These are phyloP conservation scores for Argyresthia albistria DNA, from an alignment of 2,888 invertebrate species.

Conservation along the genomic window DNA sequence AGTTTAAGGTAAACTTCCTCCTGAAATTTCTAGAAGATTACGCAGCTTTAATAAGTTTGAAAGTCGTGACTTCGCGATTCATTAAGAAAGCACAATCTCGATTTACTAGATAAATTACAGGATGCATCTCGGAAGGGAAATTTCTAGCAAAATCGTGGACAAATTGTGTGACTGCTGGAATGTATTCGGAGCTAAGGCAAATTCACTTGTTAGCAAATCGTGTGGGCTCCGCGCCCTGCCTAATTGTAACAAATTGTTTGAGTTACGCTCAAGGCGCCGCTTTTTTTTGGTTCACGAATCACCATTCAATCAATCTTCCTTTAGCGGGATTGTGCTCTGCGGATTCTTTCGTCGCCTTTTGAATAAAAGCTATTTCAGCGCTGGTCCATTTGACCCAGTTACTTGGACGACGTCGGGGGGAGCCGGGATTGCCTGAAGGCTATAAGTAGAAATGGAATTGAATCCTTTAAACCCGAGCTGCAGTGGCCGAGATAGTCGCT, in stretches of 20 bases:
- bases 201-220: not conserved
- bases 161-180: constrained; percentile 24
- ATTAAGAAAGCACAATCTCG: constrained; percentile 39
- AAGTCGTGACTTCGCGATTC: constrained; percentile 45
- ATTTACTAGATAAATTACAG: constrained; percentile 31
- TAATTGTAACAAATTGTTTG: constrained; percentile 11
- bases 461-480: constrained; percentile 31
- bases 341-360: not conserved
- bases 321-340: constrained; percentile 9
- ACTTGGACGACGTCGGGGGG: constrained; percentile 17
- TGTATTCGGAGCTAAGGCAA: constrained; percentile 4
- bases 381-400: constrained; percentile 28
- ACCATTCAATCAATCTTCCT: constrained; percentile 8
- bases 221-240: not conserved
- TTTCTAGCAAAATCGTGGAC: constrained; percentile 41
- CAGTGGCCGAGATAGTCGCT: constrained; percentile 12
- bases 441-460: constrained; percentile 37
- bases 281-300: constrained; percentile 2
- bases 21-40: constrained; percentile 3
- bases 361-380: too few species aligned
- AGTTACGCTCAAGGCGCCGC: not conserved
- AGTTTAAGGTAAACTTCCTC: not conserved
- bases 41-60: constrained; percentile 22
- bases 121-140: constrained; percentile 40
- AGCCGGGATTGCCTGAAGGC: constrained; percentile 26